Evolutionary conservation across 2,797 vertebrate genomes (phyloP).

Genomic region (Spea hammondii): DNA sequence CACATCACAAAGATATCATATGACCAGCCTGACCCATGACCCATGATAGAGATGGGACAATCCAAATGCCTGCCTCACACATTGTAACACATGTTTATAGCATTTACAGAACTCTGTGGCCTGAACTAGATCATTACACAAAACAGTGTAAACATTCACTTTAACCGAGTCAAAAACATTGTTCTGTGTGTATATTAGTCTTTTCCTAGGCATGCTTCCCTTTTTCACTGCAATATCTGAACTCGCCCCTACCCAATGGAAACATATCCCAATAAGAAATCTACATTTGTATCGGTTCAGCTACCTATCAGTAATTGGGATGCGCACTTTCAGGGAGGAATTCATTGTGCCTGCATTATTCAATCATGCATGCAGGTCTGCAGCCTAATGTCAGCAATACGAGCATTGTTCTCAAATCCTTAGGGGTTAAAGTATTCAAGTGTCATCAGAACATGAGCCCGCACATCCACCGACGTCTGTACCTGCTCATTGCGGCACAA

Average conservation of each 20-base stretch:
- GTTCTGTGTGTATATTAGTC: no score
- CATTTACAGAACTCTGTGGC: no score
- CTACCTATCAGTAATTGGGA: background rate
- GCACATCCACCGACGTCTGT: background rate
- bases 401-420: background rate
- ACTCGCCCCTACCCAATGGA: no score
- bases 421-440: background rate
- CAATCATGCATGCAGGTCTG: background rate
- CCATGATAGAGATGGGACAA: no score
- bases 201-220: no score
- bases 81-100: no score
- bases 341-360: background rate
- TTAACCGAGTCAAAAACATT: no score
- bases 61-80: no score
- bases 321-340: background rate
- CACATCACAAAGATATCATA: background rate
- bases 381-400: background rate
- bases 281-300: background rate
- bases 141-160: no score
- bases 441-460: background rate
- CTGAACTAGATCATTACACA: no score
- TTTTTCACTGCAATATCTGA: no score
- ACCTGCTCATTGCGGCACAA: conserved; percentile 52
- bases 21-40: no score
- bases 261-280: background rate